Conservation (phyloP, 1,140 invertebrate genomes). For the Listronotus oregonensis region DNA sequence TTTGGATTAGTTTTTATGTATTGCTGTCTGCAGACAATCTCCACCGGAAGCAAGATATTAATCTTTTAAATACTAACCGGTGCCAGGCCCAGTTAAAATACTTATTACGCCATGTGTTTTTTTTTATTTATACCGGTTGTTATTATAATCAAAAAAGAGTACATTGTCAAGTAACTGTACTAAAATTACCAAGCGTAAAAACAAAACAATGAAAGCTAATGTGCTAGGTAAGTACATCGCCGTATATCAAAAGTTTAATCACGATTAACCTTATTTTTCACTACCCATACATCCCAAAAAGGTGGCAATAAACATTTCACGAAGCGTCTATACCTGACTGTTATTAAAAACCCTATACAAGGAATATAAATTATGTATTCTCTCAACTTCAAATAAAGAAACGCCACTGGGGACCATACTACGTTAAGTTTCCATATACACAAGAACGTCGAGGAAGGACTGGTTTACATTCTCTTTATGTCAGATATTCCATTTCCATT, state of each 20-base stretch:
- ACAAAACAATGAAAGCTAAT: too few relatives aligned
- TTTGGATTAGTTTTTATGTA: too few relatives aligned
- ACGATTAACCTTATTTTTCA: slow-evolving; percentile 28
- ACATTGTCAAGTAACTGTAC: too few relatives aligned
- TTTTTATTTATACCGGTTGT: too few relatives aligned
- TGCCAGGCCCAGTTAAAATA: too few relatives aligned
- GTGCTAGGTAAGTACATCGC: background rate
- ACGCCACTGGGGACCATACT: slow-evolving; percentile 28
- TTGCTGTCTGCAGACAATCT: too few relatives aligned
- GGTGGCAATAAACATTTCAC: slow-evolving; percentile 27
- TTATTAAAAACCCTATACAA: slow-evolving; percentile 31
- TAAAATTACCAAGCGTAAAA: too few relatives aligned
- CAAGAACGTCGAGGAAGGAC: slow-evolving; percentile 29
- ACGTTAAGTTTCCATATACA: slow-evolving; percentile 35
- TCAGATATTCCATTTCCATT: slow-evolving; percentile 38
- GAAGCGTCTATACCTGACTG: slow-evolving; percentile 15
- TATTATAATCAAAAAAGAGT: too few relatives aligned
- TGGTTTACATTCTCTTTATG: slow-evolving; percentile 41
- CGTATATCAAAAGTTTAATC: background rate
- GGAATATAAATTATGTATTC: slow-evolving; percentile 30
- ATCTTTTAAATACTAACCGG: too few relatives aligned
- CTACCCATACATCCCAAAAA: slow-evolving; percentile 11
- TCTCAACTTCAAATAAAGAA: slow-evolving; percentile 21
- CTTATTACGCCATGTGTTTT: too few relatives aligned
- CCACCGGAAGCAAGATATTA: too few relatives aligned